These are phyloP conservation scores for Chauna torquata DNA, from an alignment of 2,113 vertebrate species.

Conservation along the genomic window DNA sequence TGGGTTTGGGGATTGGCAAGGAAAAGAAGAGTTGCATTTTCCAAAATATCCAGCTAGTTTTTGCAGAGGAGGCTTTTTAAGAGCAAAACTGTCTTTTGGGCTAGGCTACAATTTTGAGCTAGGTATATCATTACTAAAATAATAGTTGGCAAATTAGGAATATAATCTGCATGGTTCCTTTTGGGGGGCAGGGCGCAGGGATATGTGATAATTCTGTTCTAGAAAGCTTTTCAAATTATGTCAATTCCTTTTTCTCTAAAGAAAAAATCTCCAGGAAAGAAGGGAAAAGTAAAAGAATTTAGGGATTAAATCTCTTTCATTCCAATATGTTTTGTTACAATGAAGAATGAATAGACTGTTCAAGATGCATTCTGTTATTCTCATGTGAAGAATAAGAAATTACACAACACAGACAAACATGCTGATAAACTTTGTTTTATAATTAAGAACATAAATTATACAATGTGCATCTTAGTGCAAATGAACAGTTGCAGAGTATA, in stretches of 20 bases:
- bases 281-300: neutral
- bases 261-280: neutral
- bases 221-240: neutral
- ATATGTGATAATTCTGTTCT: neutral
- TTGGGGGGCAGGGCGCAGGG: accelerated
- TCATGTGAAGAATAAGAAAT: slow-evolving; percentile 22
- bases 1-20: neutral
- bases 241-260: neutral
- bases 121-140: neutral
- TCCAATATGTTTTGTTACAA: neutral
- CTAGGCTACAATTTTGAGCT: neutral
- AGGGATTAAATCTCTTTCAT: neutral
- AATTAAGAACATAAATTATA: slow-evolving; percentile 69
- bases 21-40: neutral
- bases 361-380: slow-evolving; percentile 11
- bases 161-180: neutral
- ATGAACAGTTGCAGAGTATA: slow-evolving; percentile 57
- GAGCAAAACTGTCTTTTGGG: neutral
- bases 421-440: slow-evolving; percentile 66
- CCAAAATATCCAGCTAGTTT: neutral
- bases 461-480: slow-evolving; percentile 32
- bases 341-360: neutral
- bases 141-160: neutral
- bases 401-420: slow-evolving; percentile 35
- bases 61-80: neutral